phyloP scores from a whole-genome alignment of 2,797 vertebrate genomes.

The Sylvilagus floridanus region DNA sequence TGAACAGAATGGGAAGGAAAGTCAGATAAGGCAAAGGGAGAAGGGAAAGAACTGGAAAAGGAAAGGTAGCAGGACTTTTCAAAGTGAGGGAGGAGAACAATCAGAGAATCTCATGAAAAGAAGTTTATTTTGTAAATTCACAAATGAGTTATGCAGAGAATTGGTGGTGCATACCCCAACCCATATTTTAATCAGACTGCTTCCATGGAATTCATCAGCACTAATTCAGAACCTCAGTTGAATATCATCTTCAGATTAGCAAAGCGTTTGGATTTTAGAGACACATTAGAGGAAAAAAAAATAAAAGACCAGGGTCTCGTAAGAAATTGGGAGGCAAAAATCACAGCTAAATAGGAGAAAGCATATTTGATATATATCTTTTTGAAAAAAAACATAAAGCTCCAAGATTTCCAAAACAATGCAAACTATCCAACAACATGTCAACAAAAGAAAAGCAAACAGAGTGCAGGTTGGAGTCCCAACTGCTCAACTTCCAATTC shows the following conservation, averaged over 20 bases:
- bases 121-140: not conserved
- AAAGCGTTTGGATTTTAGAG: slow-evolving; percentile 28
- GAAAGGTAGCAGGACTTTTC: not conserved
- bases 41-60: not conserved
- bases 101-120: not conserved
- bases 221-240: not conserved
- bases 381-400: not conserved
- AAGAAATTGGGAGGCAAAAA: not conserved
- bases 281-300: not conserved
- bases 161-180: not conserved
- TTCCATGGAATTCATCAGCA: not conserved
- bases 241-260: slow-evolving; percentile 31
- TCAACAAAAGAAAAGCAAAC: not conserved
- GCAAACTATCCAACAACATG: not conserved
- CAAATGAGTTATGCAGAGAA: not conserved
- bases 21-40: not conserved
- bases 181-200: slow-evolving; percentile 4
- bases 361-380: not conserved
- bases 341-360: not conserved
- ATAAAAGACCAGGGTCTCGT: not conserved
- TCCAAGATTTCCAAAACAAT: slow-evolving; percentile 20
- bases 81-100: not conserved
- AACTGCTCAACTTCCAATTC: too few relatives aligned
- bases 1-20: not conserved
- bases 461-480: not conserved